These are phyloP conservation scores for Drosophila recens DNA, from an alignment of 2,888 invertebrate genomes.

Conservation along the genomic window DNA sequence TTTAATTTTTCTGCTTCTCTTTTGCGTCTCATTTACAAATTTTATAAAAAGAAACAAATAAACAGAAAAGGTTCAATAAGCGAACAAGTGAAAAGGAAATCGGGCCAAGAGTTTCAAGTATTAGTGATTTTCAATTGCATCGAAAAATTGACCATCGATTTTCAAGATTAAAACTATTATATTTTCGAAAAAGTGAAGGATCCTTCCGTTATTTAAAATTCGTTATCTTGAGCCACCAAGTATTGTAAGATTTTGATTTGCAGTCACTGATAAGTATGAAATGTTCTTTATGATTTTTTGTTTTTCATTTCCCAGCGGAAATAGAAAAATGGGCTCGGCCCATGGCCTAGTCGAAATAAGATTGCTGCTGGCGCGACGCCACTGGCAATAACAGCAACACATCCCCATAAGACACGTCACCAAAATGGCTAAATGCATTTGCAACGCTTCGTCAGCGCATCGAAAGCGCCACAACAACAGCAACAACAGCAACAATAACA, in stretches of 20 bases:
- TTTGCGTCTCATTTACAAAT: slow-evolving; percentile 71
- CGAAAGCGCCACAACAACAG: slow-evolving; percentile 43
- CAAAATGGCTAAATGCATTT: slow-evolving; percentile 74
- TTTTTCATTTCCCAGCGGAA: slow-evolving; percentile 65
- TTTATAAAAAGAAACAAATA: slow-evolving; percentile 20
- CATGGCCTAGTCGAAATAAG: slow-evolving; percentile 34
- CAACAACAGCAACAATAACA: background rate
- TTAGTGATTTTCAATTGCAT: background rate
- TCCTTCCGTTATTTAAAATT: no score
- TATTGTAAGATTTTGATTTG: slow-evolving; percentile 29
- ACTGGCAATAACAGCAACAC: slow-evolving; percentile 36
- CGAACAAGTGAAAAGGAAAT: background rate
- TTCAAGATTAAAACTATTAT: no score
- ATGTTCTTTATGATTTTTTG: slow-evolving; percentile 4
- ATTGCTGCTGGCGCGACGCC: slow-evolving; percentile 51
- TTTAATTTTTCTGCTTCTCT: slow-evolving; percentile 67
- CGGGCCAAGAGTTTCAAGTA: slow-evolving; percentile 3
- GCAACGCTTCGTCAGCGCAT: slow-evolving; percentile 60
- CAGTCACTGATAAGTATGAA: slow-evolving; percentile 51
- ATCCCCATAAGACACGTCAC: slow-evolving; percentile 64
- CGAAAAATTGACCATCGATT: no score
- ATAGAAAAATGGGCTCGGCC: slow-evolving; percentile 77
- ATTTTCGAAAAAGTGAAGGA: no score
- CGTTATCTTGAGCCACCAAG: no score
- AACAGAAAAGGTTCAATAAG: slow-evolving; percentile 15